A percentile compares a stretch with the other conserved stretches of the same genome.
phyloP scores from a whole-genome alignment of 2,113 vertebrate genomes.

The Epinephelus moara region DNA sequence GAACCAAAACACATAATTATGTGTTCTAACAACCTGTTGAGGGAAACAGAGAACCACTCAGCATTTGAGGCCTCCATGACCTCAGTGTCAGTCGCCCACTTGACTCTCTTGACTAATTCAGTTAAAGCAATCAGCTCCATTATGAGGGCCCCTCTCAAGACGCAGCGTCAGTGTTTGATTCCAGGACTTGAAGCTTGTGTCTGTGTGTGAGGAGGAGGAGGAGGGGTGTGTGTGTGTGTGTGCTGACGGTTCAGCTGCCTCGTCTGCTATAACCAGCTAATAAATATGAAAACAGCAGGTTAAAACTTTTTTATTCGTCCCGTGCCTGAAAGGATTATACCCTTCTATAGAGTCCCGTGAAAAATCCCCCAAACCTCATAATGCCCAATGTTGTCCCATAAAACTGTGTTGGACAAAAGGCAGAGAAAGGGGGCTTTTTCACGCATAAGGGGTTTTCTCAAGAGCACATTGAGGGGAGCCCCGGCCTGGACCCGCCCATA shows the following conservation, averaged over 20 bases:
- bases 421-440: constrained; percentile 83
- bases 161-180: constrained; percentile 45
- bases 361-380: constrained; percentile 92
- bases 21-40: constrained; percentile 57
- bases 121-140: constrained; percentile 59
- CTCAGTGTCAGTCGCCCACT: constrained; percentile 49
- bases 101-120: constrained; percentile 64
- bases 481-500: constrained; percentile 86
- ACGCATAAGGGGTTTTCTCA: constrained; percentile 90
- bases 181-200: constrained; percentile 33
- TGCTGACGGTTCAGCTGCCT: constrained; percentile 84
- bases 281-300: constrained; percentile 91
- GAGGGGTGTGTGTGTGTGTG: constrained; percentile 40
- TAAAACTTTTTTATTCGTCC: constrained; percentile 88
- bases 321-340: constrained; percentile 89
- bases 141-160: constrained; percentile 16
- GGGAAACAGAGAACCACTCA: neutral
- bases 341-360: constrained; percentile 92
- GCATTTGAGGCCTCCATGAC: constrained; percentile 20
- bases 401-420: constrained; percentile 90
- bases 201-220: constrained; percentile 20
- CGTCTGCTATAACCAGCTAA: constrained; percentile 86
- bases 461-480: constrained; percentile 87
- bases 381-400: constrained; percentile 91
- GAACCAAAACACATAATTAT: constrained; percentile 8